Percentiles rank a stretch among this genome's conserved stretches.
Evolutionary conservation across 2,888 invertebrate species (phyloP).

Genomic region (Troilus luridus): DNA sequence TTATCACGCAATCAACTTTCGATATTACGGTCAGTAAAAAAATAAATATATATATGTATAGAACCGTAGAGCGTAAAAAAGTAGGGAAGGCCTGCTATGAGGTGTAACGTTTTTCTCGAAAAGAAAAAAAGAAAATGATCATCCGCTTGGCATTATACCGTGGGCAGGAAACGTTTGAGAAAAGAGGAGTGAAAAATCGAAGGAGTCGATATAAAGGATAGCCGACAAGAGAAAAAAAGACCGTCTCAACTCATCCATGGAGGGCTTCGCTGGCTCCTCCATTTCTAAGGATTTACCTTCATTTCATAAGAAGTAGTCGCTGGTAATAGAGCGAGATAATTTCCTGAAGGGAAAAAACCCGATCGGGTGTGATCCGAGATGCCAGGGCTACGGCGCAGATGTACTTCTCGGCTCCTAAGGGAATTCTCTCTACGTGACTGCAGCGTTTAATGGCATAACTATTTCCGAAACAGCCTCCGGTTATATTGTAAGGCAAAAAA

Average conservation of each 20-base stretch:
- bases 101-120: slow-evolving; percentile 34
- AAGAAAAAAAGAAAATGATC: slow-evolving; percentile 29
- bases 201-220: slow-evolving; percentile 4
- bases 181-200: slow-evolving; percentile 40
- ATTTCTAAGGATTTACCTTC: slow-evolving; percentile 26
- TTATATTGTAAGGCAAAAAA: background rate
- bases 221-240: slow-evolving; percentile 2
- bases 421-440: background rate
- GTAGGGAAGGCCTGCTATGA: background rate
- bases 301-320: slow-evolving; percentile 25
- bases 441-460: background rate
- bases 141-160: slow-evolving; percentile 39
- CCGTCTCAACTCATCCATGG: slow-evolving; percentile 33
- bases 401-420: background rate
- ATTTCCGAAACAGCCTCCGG: background rate
- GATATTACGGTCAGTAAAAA: slow-evolving; percentile 7
- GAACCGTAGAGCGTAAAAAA: slow-evolving; percentile 8
- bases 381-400: background rate
- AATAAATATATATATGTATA: slow-evolving; percentile 41
- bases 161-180: slow-evolving; percentile 37
- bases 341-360: background rate
- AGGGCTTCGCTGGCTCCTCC: slow-evolving; percentile 23
- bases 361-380: background rate
- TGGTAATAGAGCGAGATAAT: slow-evolving; percentile 36
- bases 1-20: slow-evolving; percentile 42